Base-by-base conservation (phyloP, 2,888 invertebrate genomes). In the Synergus itoensis region DNA sequence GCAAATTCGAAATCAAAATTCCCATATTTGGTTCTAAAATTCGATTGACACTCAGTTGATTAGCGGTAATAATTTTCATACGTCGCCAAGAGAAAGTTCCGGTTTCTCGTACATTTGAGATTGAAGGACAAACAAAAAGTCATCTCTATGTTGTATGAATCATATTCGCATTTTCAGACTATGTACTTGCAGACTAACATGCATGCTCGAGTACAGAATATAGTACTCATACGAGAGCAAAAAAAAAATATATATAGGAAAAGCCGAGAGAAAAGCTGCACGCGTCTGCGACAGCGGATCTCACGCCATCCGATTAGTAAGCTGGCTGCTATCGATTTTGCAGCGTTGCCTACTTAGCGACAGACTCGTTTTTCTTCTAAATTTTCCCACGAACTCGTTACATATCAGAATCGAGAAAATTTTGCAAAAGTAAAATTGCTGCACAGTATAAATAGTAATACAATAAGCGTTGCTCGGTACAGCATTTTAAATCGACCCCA, bases 401-500 rank as follows among this genome's bases (percentile, higher is more conserved):
- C 28, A 28, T 3, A 53, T 21, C 21, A 28, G 16, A 40, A 14
- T n/a, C 3, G n/a, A 43, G 11, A 45, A 4, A 67, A n/a, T 18
- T 40, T 11, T 8, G 11, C 12, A 43, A 67, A 73, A 73, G n/a
- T 36, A 53, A 73, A 36, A 73, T 48, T 53, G n/a, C 28, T 73
- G n/a, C 28, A 28, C 3, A 69, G 28, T 69, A 16, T 18, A 4
- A 21, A 53, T 14, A 8, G 36, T 53, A 36, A 53, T 36, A 40
- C 53, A 53, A n/a, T n/a, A 73, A 73, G 53, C 81, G 77, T 79
- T 85, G 77, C 84, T 82, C 69, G 78, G 80, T 64, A 76, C 81
- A 77, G 80, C 81, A 79, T 83, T 88, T 87, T 85, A 85, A 86
- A 89, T 86, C 86, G 88, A 87, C 87, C 87, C 84, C 79, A 84